A percentile compares a stretch with the other conserved stretches of the same genome.
Conservation (phyloP, 2,113 vertebrate species). For the Melanotaenia duboulayi region DNA sequence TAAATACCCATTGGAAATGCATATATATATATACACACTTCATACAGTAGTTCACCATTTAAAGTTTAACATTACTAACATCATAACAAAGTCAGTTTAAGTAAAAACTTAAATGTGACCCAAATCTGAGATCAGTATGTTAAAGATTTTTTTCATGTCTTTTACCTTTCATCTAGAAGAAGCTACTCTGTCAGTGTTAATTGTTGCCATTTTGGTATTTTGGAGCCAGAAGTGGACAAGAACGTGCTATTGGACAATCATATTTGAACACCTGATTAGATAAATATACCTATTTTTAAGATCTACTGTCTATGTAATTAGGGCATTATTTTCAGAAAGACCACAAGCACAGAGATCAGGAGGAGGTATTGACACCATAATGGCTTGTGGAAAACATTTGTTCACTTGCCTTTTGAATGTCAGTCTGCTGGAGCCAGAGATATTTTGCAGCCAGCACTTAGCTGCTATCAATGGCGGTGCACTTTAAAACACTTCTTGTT, state of each 20-base stretch:
- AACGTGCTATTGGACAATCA: not conserved
- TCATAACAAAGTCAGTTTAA: not conserved
- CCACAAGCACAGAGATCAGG: not conserved
- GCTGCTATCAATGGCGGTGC: not conserved
- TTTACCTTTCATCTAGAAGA: too few relatives aligned
- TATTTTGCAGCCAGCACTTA: too few relatives aligned
- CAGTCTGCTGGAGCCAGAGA: not conserved
- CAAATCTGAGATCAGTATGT: too few relatives aligned
- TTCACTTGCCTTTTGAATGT: not conserved
- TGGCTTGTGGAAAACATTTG: not conserved
- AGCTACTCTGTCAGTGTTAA: not conserved
- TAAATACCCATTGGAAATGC: conserved; percentile 6
- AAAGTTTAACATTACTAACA: not conserved
- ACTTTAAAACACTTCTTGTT: not conserved
- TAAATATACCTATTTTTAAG: not conserved
- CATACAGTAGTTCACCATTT: not conserved
- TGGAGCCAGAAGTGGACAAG: not conserved
- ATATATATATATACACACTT: not conserved
- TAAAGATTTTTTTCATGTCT: too few relatives aligned
- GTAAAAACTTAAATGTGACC: not conserved
- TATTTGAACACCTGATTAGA: not conserved
- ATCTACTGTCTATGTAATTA: not conserved
- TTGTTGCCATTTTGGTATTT: not conserved
- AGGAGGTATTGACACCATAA: not conserved
- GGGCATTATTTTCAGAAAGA: not conserved